These are phyloP conservation scores for Zoanthus gigantus DNA, from an alignment of 92 coral and sea anemone species.

Conservation along the genomic window DNA sequence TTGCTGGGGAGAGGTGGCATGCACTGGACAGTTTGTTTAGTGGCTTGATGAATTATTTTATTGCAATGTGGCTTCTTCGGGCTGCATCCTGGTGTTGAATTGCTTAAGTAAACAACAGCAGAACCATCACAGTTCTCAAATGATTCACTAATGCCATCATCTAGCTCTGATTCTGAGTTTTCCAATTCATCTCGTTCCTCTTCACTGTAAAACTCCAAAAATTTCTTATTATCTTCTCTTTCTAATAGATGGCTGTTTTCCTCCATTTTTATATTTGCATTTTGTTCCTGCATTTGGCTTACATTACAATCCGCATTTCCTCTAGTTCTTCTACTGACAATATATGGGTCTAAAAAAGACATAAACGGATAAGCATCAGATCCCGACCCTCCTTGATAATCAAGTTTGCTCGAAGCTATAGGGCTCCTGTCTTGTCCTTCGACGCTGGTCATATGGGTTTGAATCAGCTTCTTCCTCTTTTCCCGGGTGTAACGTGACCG, in stretches of 20 bases:
- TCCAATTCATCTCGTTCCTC: constrained; percentile 25
- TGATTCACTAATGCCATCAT: constrained; percentile 3
- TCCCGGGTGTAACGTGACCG: constrained; percentile 39
- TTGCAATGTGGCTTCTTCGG: neutral
- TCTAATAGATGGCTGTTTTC: neutral
- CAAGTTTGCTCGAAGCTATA: neutral
- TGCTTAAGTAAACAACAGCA: constrained; percentile 24
- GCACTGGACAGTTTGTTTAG: neutral
- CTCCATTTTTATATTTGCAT: constrained; percentile 32
- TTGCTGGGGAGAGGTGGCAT: neutral
- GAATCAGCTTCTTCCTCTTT: constrained; percentile 33
- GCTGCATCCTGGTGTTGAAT: neutral
- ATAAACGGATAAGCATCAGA: constrained; percentile 34
- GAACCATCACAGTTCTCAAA: constrained; percentile 27
- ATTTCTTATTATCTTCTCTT: neutral
- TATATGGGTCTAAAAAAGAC: constrained; percentile 32
- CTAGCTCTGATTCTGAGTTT: constrained; percentile 18
- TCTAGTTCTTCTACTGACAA: constrained; percentile 37
- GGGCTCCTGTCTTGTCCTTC: neutral
- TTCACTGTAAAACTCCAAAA: constrained; percentile 25
- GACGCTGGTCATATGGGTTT: neutral
- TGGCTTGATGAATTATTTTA: neutral
- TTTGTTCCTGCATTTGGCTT: constrained; percentile 26
- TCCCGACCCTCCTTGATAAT: neutral
- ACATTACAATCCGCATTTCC: constrained; percentile 22